Base-by-base conservation (phyloP, 2,888 invertebrate genomes). In the Laothoe populi region DNA sequence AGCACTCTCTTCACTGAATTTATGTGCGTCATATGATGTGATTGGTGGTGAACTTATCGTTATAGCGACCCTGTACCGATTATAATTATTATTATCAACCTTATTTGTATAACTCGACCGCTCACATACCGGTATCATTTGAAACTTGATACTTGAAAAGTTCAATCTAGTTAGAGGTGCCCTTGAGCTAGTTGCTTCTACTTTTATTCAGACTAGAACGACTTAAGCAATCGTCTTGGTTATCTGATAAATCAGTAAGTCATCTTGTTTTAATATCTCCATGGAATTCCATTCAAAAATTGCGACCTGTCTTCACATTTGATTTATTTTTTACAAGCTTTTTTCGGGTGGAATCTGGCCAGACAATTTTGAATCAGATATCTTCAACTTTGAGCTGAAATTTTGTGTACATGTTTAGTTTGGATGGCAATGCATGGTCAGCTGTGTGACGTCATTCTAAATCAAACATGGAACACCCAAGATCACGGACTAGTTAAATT, bases 141-240 rank as follows among this genome's bases (percentile, higher is more conserved):
- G 11, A 31, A 53, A 19, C 53, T 19, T 19, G 31, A 35, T 19
- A 31, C 53, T 35, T 53, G 16, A 53, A 53, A 53, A 53, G 53
- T 53, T 53, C 53, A 35, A 35, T 35, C 35, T 53, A 53, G 53
- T 35, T 31, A 35, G 16, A 5, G 7, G 10, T 19, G 19, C 35
- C 53, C 53, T 53, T 53, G 53, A 53, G 35, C 53, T 53, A 53
- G 11, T 16, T 53, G 53, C 35, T 24, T 11, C 23, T 31, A 53
- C 53, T 35, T 53, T 35, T 53, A 53, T 53, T 53, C 19, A 53
- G 19, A 21, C 53, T 35, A 35, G 53, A 31, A 31, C 53, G 19
- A 16, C 19, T 53, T 53, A 19, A 53, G 53, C 53, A 53, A 53
- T 53, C 38, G 38, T 38, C 49, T 49, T 21, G 35, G 16, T 53